A percentile compares a stretch with the other conserved stretches of the same genome.
Evolutionary conservation across 2,797 vertebrate species (phyloP).

Genomic region (Crenichthys baileyi): DNA sequence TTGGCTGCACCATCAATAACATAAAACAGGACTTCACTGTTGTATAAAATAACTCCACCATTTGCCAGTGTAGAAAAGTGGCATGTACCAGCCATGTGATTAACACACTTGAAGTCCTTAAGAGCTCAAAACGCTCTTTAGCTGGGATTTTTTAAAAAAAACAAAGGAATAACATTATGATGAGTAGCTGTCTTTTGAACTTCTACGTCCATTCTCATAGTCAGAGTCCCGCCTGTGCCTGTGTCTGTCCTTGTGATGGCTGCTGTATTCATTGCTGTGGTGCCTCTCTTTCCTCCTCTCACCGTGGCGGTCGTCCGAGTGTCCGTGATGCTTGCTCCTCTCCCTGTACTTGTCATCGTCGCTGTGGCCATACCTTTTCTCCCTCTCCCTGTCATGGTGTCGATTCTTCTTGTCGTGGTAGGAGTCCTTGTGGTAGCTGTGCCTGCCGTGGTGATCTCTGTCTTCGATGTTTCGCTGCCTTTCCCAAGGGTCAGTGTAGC

Average conservation of each 20-base stretch:
- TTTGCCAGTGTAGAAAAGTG: slow-evolving; percentile 15
- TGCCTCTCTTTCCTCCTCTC: slow-evolving; percentile 86
- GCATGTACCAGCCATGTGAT: slow-evolving; percentile 31
- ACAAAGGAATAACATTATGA: slow-evolving; percentile 45
- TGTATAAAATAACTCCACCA: slow-evolving; percentile 26
- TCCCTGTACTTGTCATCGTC: slow-evolving; percentile 79
- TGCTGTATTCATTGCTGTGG: slow-evolving; percentile 85
- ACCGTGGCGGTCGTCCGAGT: slow-evolving; percentile 79
- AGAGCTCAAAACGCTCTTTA: slow-evolving; percentile 8
- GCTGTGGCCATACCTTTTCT: slow-evolving; percentile 74
- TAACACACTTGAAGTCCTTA: slow-evolving; percentile 17
- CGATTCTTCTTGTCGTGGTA: slow-evolving; percentile 88
- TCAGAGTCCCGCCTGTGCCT: slow-evolving; percentile 87
- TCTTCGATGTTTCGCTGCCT: slow-evolving; percentile 84
- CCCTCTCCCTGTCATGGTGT: slow-evolving; percentile 85
- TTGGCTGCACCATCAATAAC: slow-evolving; percentile 65
- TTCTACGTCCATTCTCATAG: slow-evolving; percentile 79
- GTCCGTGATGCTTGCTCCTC: slow-evolving; percentile 80
- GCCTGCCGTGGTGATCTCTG: slow-evolving; percentile 83
- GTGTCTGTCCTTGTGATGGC: slow-evolving; percentile 82
- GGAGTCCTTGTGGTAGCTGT: slow-evolving; percentile 86
- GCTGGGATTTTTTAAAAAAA: slow-evolving; percentile 17
- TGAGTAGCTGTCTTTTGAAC: slow-evolving; percentile 79
- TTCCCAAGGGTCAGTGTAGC: slow-evolving; percentile 89
- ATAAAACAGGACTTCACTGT: slow-evolving; percentile 41